phyloP scores from a whole-genome alignment of 2,888 invertebrate genomes.

The Diabrotica balteata region DNA sequence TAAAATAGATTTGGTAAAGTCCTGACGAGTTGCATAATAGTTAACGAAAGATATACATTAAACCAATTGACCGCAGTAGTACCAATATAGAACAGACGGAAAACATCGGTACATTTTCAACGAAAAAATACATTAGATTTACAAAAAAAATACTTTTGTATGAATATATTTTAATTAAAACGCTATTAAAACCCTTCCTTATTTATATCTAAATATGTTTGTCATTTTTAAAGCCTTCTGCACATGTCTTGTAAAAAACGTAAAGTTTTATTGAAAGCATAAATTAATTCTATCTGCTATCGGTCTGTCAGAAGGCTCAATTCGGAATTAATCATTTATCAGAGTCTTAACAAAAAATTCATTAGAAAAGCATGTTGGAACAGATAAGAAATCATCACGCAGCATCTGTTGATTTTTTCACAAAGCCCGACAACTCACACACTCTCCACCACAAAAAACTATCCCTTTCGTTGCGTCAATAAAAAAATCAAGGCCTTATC shows the following conservation, averaged over 20 bases:
- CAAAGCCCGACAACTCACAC: conserved; percentile 26
- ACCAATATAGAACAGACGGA: too few relatives aligned
- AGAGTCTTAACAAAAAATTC: conserved; percentile 31
- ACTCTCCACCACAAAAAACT: conserved; percentile 34
- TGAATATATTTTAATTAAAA: too few relatives aligned
- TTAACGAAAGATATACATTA: too few relatives aligned
- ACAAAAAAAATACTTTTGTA: too few relatives aligned
- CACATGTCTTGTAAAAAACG: neutral
- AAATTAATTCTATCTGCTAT: conserved; percentile 26
- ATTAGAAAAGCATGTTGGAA: conserved; percentile 30
- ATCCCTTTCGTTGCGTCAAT: conserved; percentile 36
- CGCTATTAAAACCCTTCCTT: too few relatives aligned
- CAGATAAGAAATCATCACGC: conserved; percentile 32
- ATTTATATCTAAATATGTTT: too few relatives aligned
- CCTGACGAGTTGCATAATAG: too few relatives aligned
- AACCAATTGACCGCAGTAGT: too few relatives aligned
- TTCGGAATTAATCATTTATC: conserved; percentile 34
- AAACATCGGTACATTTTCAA: too few relatives aligned
- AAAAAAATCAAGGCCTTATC: conserved; percentile 19
- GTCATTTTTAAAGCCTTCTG: neutral
- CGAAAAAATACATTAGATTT: too few relatives aligned
- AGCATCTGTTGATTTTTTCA: conserved; percentile 41
- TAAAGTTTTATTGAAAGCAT: conserved; percentile 12
- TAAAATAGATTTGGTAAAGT: too few relatives aligned
- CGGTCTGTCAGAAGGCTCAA: conserved; percentile 16